These are phyloP conservation scores for Paramormyrops hopkinsi DNA, from an alignment of 2,797 vertebrate genomes.

Conservation along the genomic window DNA sequence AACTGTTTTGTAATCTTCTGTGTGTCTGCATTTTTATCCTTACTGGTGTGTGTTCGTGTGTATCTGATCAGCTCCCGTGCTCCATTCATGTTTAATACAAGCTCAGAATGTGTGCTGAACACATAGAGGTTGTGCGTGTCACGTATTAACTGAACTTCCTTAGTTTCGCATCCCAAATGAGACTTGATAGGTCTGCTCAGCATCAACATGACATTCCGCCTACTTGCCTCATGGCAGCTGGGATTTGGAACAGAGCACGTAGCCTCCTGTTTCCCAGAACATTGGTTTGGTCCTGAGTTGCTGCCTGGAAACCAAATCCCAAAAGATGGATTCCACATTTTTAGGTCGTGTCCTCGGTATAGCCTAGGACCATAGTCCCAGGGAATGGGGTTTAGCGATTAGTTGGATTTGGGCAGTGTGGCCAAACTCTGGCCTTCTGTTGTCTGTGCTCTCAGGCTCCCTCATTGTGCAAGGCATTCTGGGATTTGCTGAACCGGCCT, in stretches of 20 bases:
- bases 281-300: not conserved
- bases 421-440: not conserved
- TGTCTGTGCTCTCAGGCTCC: not conserved
- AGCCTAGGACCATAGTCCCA: not conserved
- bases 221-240: conserved; percentile 21
- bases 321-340: not conserved
- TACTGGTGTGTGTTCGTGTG: not conserved
- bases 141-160: not conserved
- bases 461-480: not conserved
- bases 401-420: not conserved
- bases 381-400: not conserved
- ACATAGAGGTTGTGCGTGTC: not conserved
- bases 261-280: not conserved
- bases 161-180: not conserved
- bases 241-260: not conserved
- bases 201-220: conserved; percentile 36
- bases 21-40: not conserved
- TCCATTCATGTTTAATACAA: not conserved
- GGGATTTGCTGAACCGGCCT: not conserved
- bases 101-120: not conserved
- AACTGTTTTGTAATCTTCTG: not conserved
- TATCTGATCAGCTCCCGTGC: not conserved
- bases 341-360: not conserved
- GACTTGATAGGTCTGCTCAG: not conserved
- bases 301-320: not conserved